Conservation (phyloP, 2,797 vertebrate genomes). For the Sebastes diploproa region DNA sequence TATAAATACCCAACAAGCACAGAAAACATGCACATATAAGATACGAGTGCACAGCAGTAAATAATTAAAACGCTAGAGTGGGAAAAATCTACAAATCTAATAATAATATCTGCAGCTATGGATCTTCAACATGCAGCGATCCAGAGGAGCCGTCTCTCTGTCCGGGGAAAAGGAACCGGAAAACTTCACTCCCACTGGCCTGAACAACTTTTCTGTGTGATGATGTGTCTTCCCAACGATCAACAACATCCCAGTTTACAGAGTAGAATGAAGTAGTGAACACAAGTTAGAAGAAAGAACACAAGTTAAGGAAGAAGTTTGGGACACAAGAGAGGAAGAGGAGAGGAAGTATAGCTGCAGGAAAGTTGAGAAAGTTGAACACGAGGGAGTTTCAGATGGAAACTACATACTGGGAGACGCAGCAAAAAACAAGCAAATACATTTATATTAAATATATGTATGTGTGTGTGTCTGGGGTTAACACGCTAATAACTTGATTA, state of each 20-base stretch:
- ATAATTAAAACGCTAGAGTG: conserved; percentile 44
- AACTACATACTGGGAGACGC: background rate
- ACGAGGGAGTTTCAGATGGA: background rate
- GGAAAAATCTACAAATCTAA: conserved; percentile 16
- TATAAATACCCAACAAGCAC: conserved; percentile 1
- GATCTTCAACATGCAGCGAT: conserved; percentile 17
- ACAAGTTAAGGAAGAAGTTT: background rate
- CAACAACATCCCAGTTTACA: conserved; percentile 36
- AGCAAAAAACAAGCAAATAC: too few relatives aligned
- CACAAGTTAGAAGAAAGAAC: background rate
- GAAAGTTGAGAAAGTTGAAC: background rate
- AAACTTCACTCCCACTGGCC: conserved; percentile 2
- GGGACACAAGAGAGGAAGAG: background rate
- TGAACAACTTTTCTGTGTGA: background rate
- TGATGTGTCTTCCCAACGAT: background rate
- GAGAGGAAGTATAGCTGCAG: background rate
- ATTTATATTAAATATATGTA: too few relatives aligned
- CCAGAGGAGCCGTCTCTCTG: conserved; percentile 3
- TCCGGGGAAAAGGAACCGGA: conserved; percentile 16
- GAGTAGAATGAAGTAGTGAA: background rate
- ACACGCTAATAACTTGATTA: background rate
- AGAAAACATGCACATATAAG: background rate
- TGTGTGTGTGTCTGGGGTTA: background rate
- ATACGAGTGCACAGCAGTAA: conserved; percentile 11
- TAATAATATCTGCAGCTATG: conserved; percentile 35